Evolutionary conservation across 2,113 vertebrate genomes (phyloP), one percentile per base, ranked within the genome.

Genomic region (Empidonax alnorum): DNA sequence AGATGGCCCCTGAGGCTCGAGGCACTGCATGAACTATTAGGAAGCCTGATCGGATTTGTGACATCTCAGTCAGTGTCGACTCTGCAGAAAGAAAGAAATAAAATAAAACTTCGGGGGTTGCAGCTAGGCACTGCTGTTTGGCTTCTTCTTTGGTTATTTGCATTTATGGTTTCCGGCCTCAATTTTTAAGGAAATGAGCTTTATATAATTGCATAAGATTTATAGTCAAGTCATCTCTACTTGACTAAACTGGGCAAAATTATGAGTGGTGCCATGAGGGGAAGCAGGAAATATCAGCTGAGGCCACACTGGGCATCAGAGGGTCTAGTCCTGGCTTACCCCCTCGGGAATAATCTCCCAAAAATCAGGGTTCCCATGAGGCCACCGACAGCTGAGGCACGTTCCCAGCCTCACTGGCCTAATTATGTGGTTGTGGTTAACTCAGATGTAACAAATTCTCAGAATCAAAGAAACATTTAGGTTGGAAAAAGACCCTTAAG

Each of bases 351-450:
- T 13, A 62, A 62, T 24, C 59, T 20, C 53, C 61, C 18, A 68
- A 53, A 84, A 71, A 30, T 50, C 14, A 55, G 24, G 6, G 17
- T n/a, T 69, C 17, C n/a, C 6, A 5, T 4, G 11, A 68, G 6
- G 49, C 33, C 5, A 2, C 44, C 0, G 0, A 24, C 0, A 5
- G 18, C 1, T 20, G 18, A 47, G 58, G 16, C 53, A 75, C 3
- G 5, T 14, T 14, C 22, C 47, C n/a, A 19, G 4, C 12, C 27
- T 78, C 78, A 13, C 19, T 53, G n/a, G 10, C 37, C 5, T 52
- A 24, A 53, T 30, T 41, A 20, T 20, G 58, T 37, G 14, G 2
- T 46, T 76, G 25, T 47, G 39, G 6, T 65, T 22, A 61, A 76
- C 1, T 30, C 13, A 53, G 35, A 23, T 9, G 16, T 41, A 69